These are phyloP conservation scores for Caenorhabditis wallacei DNA, from an alignment of 2,888 invertebrate species.

Conservation along the genomic window DNA sequence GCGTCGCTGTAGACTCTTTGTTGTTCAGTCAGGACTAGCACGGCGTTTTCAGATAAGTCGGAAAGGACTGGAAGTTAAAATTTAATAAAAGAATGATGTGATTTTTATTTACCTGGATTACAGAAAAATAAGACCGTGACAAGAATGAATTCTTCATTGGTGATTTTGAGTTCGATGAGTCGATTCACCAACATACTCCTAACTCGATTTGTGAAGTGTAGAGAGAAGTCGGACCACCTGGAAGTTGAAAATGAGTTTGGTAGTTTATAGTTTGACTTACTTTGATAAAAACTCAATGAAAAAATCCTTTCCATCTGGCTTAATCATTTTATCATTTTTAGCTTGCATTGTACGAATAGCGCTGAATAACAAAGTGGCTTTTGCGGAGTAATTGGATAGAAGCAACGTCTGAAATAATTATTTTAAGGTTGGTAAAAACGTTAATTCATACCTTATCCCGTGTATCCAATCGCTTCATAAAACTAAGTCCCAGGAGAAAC, in stretches of 20 bases:
- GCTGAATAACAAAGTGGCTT: constrained; percentile 53
- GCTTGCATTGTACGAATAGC: constrained; percentile 41
- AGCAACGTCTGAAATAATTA: constrained; percentile 19
- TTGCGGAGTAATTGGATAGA: constrained; percentile 41
- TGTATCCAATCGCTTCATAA: constrained; percentile 30
- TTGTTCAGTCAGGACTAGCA: constrained; percentile 1
- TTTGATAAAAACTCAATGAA: constrained; percentile 43
- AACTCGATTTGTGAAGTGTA: constrained; percentile 21
- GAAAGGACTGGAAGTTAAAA: constrained; percentile 8
- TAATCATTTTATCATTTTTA: constrained; percentile 55
- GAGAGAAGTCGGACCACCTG: constrained; percentile 51
- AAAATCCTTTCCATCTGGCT: constrained; percentile 53
- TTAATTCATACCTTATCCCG: constrained; percentile 32
- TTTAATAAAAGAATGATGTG: background rate
- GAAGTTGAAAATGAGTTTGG: too few species aligned
- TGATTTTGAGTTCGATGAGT: constrained; percentile 43
- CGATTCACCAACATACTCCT: constrained; percentile 25
- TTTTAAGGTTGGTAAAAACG: background rate
- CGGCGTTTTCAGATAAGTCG: constrained; percentile 11
- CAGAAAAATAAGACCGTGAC: constrained; percentile 41
- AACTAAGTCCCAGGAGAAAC: constrained; percentile 25
- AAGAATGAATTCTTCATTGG: constrained; percentile 48
- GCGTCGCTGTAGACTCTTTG: constrained; percentile 31
- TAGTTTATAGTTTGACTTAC: background rate
- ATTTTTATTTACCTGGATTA: constrained; percentile 9